Base-by-base conservation (phyloP, 1,140 invertebrate species). In the Acromyrmex charruanus region DNA sequence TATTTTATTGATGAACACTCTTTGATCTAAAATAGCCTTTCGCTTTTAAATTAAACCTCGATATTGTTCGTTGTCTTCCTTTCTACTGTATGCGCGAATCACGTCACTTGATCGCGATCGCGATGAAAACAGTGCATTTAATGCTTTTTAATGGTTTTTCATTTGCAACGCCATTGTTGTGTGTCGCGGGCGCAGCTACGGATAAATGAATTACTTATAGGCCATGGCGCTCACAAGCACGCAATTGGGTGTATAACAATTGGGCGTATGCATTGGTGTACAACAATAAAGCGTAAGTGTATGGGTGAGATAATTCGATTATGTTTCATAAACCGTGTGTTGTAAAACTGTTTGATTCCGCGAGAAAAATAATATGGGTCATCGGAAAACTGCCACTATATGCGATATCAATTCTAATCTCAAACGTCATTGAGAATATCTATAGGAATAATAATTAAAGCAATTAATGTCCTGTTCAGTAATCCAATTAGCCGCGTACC, bases 191-290 rank as follows among this genome's bases (percentile, higher is more conserved):
- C 77, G 63, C 61, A n/a, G 14, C 61, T 35, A 53, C 77, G 77
- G 77, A 68, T 80, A 80, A 80, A 31, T 80, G 61, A 68, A 80
- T 80, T 80, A 80, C 61, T 68, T 80, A 68, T 80, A 80, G 77
- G 61, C 77, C 77, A 68, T 44, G 31, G 44, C 61, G 77, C 12
- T 80, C 65, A 68, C 61, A 65, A 68, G 77, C n/a, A 49, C 61
- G 61, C 63, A 80, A 80, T 80, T 80, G 28, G 61, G 61, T 80
- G 77, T 68, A 59, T 35, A 75, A 75, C 72, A 75, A 75, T 75
- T 59, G 55, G n/a, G 35, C 21, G 7, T 68, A 80, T 35, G 55
- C 74, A 61, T 44, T 59, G 14, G 55, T 14, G 55, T 44, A 25
- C 14, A 61, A 77, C 31, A 59, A 59, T 77, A 28, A 21, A 21